Evolutionary conservation across 1,140 invertebrate genomes (phyloP), one percentile per base, ranked within the genome.

Genomic region (Hypsibius dujardini): DNA sequence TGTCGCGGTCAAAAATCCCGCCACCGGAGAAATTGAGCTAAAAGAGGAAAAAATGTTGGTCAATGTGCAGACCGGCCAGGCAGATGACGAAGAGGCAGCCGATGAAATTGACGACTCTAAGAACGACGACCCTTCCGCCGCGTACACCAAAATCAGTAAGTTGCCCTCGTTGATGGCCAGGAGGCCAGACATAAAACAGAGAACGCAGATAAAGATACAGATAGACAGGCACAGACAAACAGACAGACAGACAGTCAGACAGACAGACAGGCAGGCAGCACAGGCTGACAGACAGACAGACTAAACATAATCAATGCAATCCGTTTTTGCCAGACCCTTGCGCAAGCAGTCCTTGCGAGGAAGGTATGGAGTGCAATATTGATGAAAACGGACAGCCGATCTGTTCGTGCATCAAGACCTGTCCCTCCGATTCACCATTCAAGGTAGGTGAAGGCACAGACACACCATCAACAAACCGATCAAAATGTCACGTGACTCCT

Each of bases 341-440:
- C 79, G 79, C 85, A 72, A 85, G 87, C 71, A 89, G 92, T 76
- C 87, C 88, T 77, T 95, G 92, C 79, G 88, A 89, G 71, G 89
- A 90, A 74, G 92, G 92, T 71, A 86, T 88, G 76, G 84, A 91
- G 74, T 95, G 92, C 76, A 84, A 89, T 77, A 78, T 79, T 73
- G 75, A 78, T 1, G 83, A 85, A 69, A 83, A 86, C 70, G 86
- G 86, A 3, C 85, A 86, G 72, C 87, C 90, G 2, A 83, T 86
- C 74, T 95, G 92, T 79, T 85, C 87, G 72, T 95, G 92, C 80
- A 87, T 94, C 74, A 85, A 86, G 70, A 83, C 84, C 28, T 95
- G 92, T 75, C 88, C 88, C 45, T 80, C 84, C 72, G 89, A 92
- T 42, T 67, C 62, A 67, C 62, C 62, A 12, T 14, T 67, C 62